These are phyloP conservation scores for Leptobrachium ailaonicum DNA, from an alignment of 2,113 vertebrate genomes.

Conservation along the genomic window DNA sequence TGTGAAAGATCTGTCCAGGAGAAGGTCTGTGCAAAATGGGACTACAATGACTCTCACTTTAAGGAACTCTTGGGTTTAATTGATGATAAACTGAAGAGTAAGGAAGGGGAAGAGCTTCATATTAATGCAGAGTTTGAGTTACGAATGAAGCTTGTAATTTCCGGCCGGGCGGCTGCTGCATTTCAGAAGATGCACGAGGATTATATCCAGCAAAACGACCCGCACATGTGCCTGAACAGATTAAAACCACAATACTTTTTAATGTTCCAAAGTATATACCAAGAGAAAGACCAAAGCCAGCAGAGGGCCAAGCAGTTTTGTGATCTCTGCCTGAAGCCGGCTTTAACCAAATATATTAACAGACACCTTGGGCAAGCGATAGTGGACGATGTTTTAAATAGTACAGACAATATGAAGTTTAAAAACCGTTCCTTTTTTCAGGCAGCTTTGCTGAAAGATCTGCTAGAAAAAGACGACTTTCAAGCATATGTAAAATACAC, in stretches of 20 bases:
- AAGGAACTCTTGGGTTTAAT: no score
- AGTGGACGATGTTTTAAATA: slow-evolving; percentile 39
- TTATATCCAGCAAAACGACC: slow-evolving; percentile 9
- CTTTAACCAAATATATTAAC: slow-evolving; percentile 24
- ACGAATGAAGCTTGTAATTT: slow-evolving; percentile 37
- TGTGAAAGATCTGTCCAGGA: no score
- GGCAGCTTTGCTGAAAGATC: no score
- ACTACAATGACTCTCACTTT: no score
- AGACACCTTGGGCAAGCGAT: slow-evolving; percentile 14
- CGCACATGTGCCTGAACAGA: not conserved
- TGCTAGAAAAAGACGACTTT: not conserved
- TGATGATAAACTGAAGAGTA: not conserved
- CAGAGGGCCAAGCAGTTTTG: no score
- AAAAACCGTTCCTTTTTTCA: no score
- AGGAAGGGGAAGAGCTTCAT: slow-evolving; percentile 3
- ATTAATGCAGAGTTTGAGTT: slow-evolving; percentile 37
- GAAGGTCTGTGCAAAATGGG: no score
- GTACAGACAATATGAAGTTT: not conserved
- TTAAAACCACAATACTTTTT: slow-evolving; percentile 30
- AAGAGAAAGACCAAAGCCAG: not conserved
- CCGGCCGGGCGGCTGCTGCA: slow-evolving; percentile 17
- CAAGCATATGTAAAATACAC: slow-evolving; percentile 39
- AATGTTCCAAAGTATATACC: slow-evolving; percentile 32
- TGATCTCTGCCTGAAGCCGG: no score
- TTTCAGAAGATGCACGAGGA: slow-evolving; percentile 16